Evolutionary conservation across 2,888 invertebrate species (phyloP).

Genomic region (Panzeria rudis): DNA sequence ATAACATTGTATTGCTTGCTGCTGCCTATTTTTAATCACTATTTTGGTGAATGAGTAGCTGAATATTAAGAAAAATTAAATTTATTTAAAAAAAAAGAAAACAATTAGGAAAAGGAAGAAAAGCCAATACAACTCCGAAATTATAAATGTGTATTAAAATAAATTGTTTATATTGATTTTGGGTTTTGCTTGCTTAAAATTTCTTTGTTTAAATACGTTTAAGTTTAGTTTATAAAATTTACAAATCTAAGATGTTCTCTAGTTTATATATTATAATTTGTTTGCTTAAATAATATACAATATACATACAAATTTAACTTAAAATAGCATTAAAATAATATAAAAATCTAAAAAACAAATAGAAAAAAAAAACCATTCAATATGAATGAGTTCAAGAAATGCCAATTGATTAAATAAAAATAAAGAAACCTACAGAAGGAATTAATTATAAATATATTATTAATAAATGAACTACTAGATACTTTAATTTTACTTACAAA

Average conservation of each 20-base stretch:
- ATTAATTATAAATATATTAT: slow-evolving; percentile 64
- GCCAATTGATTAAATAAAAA: slow-evolving; percentile 62
- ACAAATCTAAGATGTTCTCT: slow-evolving; percentile 70
- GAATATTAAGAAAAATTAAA: slow-evolving; percentile 29
- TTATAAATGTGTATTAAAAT: slow-evolving; percentile 8
- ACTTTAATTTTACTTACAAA: slow-evolving; percentile 67
- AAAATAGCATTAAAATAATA: slow-evolving; percentile 62
- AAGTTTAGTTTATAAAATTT: slow-evolving; percentile 67
- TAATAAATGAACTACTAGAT: slow-evolving; percentile 52
- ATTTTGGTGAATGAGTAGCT: slow-evolving; percentile 52
- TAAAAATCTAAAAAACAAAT: slow-evolving; percentile 47
- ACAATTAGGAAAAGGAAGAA: slow-evolving; percentile 44
- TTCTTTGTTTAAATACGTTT: slow-evolving; percentile 46
- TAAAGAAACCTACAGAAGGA: slow-evolving; percentile 41
- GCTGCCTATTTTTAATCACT: slow-evolving; percentile 55
- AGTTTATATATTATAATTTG: slow-evolving; percentile 69
- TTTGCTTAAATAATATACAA: slow-evolving; percentile 65
- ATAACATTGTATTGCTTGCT: slow-evolving; percentile 48
- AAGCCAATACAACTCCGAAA: slow-evolving; percentile 12
- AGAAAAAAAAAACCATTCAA: slow-evolving; percentile 35
- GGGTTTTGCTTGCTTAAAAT: slow-evolving; percentile 40
- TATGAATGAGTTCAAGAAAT: slow-evolving; percentile 57
- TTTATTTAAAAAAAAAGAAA: background rate
- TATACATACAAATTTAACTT: slow-evolving; percentile 47
- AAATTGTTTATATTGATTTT: slow-evolving; percentile 35